phyloP scores from a whole-genome alignment of 2,797 vertebrate genomes.

The Eleutherodactylus coqui region DNA sequence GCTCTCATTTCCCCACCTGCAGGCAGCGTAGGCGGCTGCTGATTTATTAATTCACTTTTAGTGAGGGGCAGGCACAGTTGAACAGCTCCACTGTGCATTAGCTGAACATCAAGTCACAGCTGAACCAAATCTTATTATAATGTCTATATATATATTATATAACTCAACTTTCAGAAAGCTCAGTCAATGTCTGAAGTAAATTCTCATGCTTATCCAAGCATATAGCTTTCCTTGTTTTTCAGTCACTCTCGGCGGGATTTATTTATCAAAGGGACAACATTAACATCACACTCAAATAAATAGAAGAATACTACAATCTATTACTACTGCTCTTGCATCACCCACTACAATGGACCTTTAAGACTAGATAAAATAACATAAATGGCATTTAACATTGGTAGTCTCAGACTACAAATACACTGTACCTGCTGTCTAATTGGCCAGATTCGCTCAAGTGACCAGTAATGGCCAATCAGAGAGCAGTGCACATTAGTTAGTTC shows the following conservation, averaged over 20 bases:
- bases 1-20: slow-evolving; percentile 60
- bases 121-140: slow-evolving; percentile 56
- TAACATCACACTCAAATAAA: slow-evolving; percentile 13
- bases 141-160: slow-evolving; percentile 54
- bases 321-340: background rate
- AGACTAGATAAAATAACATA: background rate
- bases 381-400: too few species aligned
- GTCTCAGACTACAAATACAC: too few species aligned
- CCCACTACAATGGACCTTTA: background rate
- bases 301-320: background rate
- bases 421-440: too few species aligned
- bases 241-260: slow-evolving; percentile 18
- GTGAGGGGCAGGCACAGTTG: slow-evolving; percentile 56
- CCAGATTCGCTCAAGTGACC: too few species aligned
- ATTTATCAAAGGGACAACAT: slow-evolving; percentile 25
- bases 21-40: slow-evolving; percentile 62
- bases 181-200: slow-evolving; percentile 34
- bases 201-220: slow-evolving; percentile 30
- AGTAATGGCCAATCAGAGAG: too few species aligned
- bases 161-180: slow-evolving; percentile 44
- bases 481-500: too few species aligned
- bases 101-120: slow-evolving; percentile 57
- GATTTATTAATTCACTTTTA: slow-evolving; percentile 62
- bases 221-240: slow-evolving; percentile 32
- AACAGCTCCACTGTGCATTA: slow-evolving; percentile 61